Evolutionary conservation across 2,797 vertebrate genomes (phyloP), one percentile per base, ranked within the genome.

Genomic region (Mycteria americana): DNA sequence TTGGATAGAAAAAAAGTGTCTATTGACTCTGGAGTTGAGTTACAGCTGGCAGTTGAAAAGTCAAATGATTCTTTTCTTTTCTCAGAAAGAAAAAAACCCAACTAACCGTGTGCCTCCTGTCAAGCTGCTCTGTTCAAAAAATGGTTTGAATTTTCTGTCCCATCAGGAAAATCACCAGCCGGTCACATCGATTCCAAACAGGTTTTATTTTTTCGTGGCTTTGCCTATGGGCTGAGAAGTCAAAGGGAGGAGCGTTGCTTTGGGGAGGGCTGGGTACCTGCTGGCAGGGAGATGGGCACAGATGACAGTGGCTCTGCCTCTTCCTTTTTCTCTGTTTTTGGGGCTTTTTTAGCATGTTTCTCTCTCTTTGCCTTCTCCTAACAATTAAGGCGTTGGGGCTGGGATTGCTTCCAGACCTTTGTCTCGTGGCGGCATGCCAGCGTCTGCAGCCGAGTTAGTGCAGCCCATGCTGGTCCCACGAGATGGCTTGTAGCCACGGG

Each of bases 1-100:
- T 76, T 43, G 46, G 75, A 18, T 53, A 59, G 85, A 43, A 85
- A 50, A 83, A 35, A 37, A 69, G 5, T 25, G 35, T 72, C 56
- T 53, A 0, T 57, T 83, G 80, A 28, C 2, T 25, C 30, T 70
- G 51, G 74, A 70, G 53, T 57, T 88, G 88, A 95, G 37, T 80
- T 93, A 90, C 43, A 67, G 67, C 84, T 86, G 86, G 91, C 89
- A 88, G 11, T 64, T 95, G 69, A 69, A 35, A 86, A 94, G 79
- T 84, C 88, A 88, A 72, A 69, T 54, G 30, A 87, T 43, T 84
- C 39, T 76, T 10, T 88, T 68, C 31, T 62, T 75, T 89, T 94
- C 77, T 74, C 35, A 51, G 46, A 50, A 50, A 48, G 65, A 15
- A 18, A 35, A 35, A 50, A 28, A 21, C 9, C 9, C 10, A 28